phyloP scores from a whole-genome alignment of 1,140 invertebrate species.

The Thaumatotibia leucotreta region DNA sequence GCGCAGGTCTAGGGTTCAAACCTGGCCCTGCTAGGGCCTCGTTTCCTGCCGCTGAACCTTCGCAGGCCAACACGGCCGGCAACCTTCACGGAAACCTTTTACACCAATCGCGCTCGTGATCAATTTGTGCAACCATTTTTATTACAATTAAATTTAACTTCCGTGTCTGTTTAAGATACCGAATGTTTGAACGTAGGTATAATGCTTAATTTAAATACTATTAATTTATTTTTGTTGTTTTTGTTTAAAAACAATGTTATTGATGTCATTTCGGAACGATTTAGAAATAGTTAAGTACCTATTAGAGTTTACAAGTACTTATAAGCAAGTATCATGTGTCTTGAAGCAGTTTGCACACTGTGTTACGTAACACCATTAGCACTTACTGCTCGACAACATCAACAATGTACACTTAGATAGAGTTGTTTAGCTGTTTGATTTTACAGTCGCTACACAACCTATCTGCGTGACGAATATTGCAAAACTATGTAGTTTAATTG shows the following conservation, averaged over 20 bases:
- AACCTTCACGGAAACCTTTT: not conserved
- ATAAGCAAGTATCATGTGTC: not conserved
- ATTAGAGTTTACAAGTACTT: no score
- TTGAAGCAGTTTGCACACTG: not conserved
- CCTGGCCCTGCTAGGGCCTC: not conserved
- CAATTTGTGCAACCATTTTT: not conserved
- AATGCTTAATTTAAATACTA: not conserved
- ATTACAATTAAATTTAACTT: not conserved
- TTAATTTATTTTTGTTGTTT: not conserved
- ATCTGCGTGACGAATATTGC: not conserved
- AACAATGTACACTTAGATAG: not conserved
- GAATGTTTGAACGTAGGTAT: not conserved
- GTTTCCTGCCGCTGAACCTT: not conserved
- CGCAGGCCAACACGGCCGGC: not conserved
- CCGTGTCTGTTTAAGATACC: not conserved
- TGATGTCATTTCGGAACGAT: not conserved
- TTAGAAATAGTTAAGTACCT: no score
- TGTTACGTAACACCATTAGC: not conserved
- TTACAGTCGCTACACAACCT: not conserved
- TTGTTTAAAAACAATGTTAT: not conserved
- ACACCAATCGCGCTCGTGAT: not conserved
- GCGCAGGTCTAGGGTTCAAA: not conserved
- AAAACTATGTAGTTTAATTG: not conserved
- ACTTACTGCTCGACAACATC: not conserved
- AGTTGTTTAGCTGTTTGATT: not conserved